Percentiles rank a stretch among this genome's conserved stretches.
Conservation (phyloP, 2,888 invertebrate species). For the Chouioia cunea region DNA sequence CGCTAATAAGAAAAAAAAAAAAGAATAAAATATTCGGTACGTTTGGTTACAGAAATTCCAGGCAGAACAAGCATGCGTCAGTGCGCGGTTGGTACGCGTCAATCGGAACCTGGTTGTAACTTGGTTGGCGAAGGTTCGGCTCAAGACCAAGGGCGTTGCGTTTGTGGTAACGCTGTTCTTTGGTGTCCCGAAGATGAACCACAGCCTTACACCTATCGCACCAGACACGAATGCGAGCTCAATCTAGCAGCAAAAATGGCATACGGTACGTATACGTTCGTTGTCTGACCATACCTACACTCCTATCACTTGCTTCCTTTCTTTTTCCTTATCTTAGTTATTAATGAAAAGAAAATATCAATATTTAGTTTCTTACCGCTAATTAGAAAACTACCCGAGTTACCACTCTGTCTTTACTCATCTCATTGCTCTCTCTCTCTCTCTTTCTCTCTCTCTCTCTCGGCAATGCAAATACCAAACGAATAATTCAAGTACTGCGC, state of each 20-base stretch:
- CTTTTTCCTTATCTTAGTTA: slow-evolving; percentile 4
- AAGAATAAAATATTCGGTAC: no score
- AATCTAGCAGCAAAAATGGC: slow-evolving; percentile 64
- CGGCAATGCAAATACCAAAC: no score
- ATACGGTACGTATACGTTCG: slow-evolving; percentile 60
- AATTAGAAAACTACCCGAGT: no score
- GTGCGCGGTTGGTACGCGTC: slow-evolving; percentile 60
- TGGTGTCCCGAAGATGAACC: slow-evolving; percentile 64
- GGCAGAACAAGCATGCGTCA: slow-evolving; percentile 65
- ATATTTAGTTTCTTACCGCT: no score
- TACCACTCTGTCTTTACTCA: no score
- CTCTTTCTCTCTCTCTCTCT: no score
- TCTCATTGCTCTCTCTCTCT: no score
- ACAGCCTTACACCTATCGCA: slow-evolving; percentile 61
- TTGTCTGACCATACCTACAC: no score
- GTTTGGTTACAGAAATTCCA: slow-evolving; percentile 60
- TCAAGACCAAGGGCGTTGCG: slow-evolving; percentile 59
- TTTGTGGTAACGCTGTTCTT: slow-evolving; percentile 63
- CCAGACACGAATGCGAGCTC: slow-evolving; percentile 64
- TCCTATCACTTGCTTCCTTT: no score
- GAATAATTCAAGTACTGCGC: no score
- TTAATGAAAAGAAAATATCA: no score
- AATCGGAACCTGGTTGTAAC: slow-evolving; percentile 63
- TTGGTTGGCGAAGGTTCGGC: slow-evolving; percentile 61
- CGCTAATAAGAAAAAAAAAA: not conserved